Base-by-base conservation (phyloP, 2,888 invertebrate species). In the Tupiocoris notatus region DNA sequence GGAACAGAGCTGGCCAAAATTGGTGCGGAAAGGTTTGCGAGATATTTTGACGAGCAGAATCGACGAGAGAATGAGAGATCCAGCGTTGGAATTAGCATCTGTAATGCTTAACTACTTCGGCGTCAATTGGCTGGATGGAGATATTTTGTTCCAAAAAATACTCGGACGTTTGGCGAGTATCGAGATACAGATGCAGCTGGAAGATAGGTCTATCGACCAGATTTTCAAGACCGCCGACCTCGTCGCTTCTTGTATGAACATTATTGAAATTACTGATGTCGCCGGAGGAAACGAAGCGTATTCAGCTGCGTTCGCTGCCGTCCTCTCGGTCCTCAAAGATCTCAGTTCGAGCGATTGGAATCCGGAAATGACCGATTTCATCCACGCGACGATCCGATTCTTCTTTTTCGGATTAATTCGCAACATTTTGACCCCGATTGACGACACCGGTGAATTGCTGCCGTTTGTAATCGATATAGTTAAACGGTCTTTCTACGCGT, bases 171-270 rank as follows among this genome's bases (percentile, higher is more conserved):
- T 97, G 77, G 91, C 93, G 81, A 94, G 95, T 68, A 93, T 96
- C 82, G 96, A 97, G 87, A 91, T 96, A 0, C 89, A 96, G 82
- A 96, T 97, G 95, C 93, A 94, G 81, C 86, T 96, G 79, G 96
- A 96, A 82, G 93, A 94, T 80, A 91, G 92, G 81, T 91, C 82
- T 3, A 87, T 95, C 80, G 92, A 93, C 83, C 89, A 92, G 82
- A 91, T 93, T 0, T 88, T 90, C 83, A 86, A 88, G 61, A 91
- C 93, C 83, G 90, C 90, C 65, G 92, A 92, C 78, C 85, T 95
- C 63, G 87, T 94, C n/a, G 91, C 91, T 7, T 88, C 92, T 66
- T 95, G 94, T 82, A 95, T 94, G 81, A 87, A 90, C 73, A 91
- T 94, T 74, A 85, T 95, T 78, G 95, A 95, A 83, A 85, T 91